These are phyloP conservation scores for Acropternis orthonyx DNA, from an alignment of 2,797 vertebrate genomes.

Conservation along the genomic window DNA sequence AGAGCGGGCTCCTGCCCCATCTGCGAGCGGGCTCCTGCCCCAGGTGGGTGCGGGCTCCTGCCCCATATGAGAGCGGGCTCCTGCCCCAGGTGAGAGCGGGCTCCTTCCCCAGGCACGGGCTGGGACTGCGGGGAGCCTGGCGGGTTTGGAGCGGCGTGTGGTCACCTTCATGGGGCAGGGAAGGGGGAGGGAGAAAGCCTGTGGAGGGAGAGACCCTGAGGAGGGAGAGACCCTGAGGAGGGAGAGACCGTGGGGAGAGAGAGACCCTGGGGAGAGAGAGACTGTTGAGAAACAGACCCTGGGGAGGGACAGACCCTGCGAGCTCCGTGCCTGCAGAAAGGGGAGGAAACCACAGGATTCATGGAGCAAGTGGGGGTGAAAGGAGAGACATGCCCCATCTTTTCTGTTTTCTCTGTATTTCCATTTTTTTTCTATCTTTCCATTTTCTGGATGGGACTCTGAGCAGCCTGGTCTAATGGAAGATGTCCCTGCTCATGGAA, in stretches of 20 bases:
- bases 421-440: not conserved
- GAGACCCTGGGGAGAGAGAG: not conserved
- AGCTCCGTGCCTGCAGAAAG: not conserved
- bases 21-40: not conserved
- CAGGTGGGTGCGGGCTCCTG: too few relatives aligned
- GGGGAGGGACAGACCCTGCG: not conserved
- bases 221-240: not conserved
- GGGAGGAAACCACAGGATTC: not conserved
- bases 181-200: not conserved
- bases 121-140: not conserved
- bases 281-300: not conserved
- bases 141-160: not conserved
- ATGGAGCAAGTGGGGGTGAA: not conserved
- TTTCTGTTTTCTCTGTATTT: not conserved
- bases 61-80: too few relatives aligned
- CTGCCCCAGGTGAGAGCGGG: too few relatives aligned
- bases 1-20: not conserved
- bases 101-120: too few relatives aligned
- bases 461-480: not conserved
- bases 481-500: not conserved
- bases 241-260: too few relatives aligned
- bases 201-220: not conserved
- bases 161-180: not conserved
- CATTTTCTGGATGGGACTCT: not conserved
- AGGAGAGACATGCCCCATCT: not conserved